A percentile compares a stretch with the other conserved stretches of the same genome.
phyloP scores from a whole-genome alignment of 2,113 vertebrate genomes.

The Burhinus oedicnemus region DNA sequence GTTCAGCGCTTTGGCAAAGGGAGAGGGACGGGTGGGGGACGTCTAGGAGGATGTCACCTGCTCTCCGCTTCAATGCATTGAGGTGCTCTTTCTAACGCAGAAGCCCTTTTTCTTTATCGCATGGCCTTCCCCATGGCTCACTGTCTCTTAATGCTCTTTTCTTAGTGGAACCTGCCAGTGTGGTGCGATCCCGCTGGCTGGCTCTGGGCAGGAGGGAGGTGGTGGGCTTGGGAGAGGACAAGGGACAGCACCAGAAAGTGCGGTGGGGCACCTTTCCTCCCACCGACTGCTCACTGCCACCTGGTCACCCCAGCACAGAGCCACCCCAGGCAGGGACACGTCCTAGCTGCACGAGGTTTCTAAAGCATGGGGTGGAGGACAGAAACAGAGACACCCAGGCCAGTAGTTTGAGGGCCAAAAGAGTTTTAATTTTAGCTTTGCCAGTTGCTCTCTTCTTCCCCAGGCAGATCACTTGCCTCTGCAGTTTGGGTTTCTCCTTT shows the following conservation, averaged over 20 bases:
- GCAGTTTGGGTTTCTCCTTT: neutral
- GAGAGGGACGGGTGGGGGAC: neutral
- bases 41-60: neutral
- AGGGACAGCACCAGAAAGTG: neutral
- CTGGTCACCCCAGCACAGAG: neutral
- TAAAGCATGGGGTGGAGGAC: neutral
- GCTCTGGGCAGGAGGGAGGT: neutral
- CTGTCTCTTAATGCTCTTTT: neutral
- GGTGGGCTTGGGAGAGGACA: neutral
- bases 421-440: neutral
- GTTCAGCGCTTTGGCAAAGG: neutral
- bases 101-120: neutral
- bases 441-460: neutral
- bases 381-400: neutral
- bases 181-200: neutral
- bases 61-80: neutral
- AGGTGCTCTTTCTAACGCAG: neutral
- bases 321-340: neutral
- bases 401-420: neutral
- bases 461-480: accelerated
- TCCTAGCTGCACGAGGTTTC: neutral
- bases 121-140: neutral
- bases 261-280: neutral
- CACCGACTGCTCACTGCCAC: neutral
- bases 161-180: neutral